A percentile compares a stretch with the other conserved stretches of the same genome.
phyloP scores from a whole-genome alignment of 2,888 invertebrate species.

The Pilophorus perplexus region DNA sequence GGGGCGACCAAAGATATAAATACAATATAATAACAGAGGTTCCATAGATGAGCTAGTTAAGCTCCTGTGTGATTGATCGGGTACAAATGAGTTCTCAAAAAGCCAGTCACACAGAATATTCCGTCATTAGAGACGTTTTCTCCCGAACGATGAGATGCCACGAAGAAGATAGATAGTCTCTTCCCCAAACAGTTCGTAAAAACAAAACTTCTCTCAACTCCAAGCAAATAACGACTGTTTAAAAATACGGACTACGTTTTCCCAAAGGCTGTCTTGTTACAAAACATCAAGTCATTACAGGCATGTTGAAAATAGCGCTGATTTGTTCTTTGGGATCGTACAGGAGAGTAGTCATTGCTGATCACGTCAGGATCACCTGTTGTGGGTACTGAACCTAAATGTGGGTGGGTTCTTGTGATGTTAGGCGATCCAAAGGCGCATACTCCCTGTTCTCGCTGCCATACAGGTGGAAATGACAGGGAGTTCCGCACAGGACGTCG shows the following conservation, averaged over 20 bases:
- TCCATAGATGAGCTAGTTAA: constrained; percentile 34
- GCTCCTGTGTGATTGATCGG: constrained; percentile 28
- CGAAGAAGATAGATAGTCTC: constrained; percentile 29
- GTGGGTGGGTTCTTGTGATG: too few relatives aligned
- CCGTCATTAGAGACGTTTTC: constrained; percentile 34
- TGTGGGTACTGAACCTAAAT: too few relatives aligned
- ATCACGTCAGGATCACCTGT: too few relatives aligned
- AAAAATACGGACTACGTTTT: constrained; percentile 10
- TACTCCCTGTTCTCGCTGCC: too few relatives aligned
- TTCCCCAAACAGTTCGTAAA: not conserved
- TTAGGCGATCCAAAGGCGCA: too few relatives aligned
- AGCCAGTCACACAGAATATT: constrained; percentile 37
- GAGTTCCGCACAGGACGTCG: too few relatives aligned
- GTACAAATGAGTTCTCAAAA: constrained; percentile 37
- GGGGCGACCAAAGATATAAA: constrained; percentile 22
- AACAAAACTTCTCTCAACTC: constrained; percentile 12
- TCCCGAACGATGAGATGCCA: constrained; percentile 15
- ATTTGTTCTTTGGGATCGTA: too few relatives aligned
- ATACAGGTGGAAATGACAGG: too few relatives aligned
- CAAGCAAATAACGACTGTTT: constrained; percentile 10
- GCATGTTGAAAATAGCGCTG: too few relatives aligned
- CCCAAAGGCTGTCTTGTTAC: not conserved
- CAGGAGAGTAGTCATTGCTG: too few relatives aligned
- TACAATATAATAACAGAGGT: constrained; percentile 42
- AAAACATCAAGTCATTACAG: not conserved